Evolutionary conservation across 2,888 invertebrate species (phyloP).

Genomic region (Melieria omissa): DNA sequence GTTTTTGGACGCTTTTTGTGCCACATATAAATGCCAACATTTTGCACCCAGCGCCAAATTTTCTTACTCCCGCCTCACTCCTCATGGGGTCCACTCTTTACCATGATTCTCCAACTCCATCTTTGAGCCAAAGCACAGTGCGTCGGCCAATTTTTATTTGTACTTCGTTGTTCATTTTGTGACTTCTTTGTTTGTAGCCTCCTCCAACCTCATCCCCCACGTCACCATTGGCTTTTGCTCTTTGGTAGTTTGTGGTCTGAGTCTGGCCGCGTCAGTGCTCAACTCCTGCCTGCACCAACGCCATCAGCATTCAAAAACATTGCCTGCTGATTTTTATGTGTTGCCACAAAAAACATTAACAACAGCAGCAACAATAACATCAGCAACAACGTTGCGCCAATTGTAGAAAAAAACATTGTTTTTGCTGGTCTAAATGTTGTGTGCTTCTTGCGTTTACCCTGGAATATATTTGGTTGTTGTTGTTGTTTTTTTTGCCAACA

Average conservation of each 20-base stretch:
- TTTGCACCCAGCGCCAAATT: conserved; percentile 2
- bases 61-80: not conserved
- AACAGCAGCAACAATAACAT: conserved; percentile 12
- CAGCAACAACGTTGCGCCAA: not conserved
- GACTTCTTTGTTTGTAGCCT: conserved; percentile 39
- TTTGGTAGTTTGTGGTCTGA: conserved; percentile 1
- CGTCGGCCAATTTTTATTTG: conserved; percentile 21
- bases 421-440: conserved; percentile 25
- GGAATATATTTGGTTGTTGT: conserved; percentile 16
- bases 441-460: conserved; percentile 27
- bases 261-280: not conserved
- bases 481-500: conserved; percentile 22
- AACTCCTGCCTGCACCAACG: not conserved
- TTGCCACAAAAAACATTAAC: conserved; percentile 18
- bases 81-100: not conserved
- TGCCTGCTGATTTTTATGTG: conserved; percentile 10
- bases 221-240: not conserved
- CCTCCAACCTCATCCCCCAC: conserved; percentile 5
- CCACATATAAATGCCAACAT: conserved; percentile 30
- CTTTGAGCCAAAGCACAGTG: not conserved
- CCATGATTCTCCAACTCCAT: not conserved
- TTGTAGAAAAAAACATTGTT: conserved; percentile 3
- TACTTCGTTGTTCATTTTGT: conserved; percentile 38
- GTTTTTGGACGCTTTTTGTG: conserved; percentile 10
- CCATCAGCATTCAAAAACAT: conserved; percentile 1